Evolutionary conservation across 2,797 vertebrate species (phyloP).

Genomic region (Philypnodon macrostomus): DNA sequence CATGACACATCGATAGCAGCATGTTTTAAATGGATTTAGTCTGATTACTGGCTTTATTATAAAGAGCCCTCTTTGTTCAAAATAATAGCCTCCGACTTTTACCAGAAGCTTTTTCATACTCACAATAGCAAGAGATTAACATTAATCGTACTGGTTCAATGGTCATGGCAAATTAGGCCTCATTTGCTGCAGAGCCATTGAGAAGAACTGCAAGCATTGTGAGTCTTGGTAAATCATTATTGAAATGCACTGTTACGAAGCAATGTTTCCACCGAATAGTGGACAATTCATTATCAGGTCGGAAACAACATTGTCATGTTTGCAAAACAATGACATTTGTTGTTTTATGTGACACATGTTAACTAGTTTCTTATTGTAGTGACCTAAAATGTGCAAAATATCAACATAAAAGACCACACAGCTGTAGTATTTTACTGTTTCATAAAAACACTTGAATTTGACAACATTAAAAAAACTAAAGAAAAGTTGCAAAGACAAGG

Average conservation of each 20-base stretch:
- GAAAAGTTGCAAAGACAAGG: too few species aligned
- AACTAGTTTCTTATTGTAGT: too few species aligned
- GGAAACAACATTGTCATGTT: conserved; percentile 16
- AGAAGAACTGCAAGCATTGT: conserved; percentile 41
- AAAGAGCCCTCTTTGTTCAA: conserved; percentile 26
- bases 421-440: too few species aligned
- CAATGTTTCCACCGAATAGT: conserved; percentile 36
- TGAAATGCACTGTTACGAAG: conserved; percentile 33
- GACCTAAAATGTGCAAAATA: too few species aligned
- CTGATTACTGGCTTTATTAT: conserved; percentile 10
- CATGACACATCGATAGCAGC: not conserved
- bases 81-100: conserved; percentile 41
- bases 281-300: conserved; percentile 10
- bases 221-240: conserved; percentile 42
- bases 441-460: too few species aligned
- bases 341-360: too few species aligned
- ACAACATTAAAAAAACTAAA: too few species aligned
- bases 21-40: conserved; percentile 9
- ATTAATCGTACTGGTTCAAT: conserved; percentile 47
- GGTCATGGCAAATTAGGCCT: conserved; percentile 50
- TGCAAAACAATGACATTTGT: not conserved
- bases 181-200: conserved; percentile 56
- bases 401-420: too few species aligned
- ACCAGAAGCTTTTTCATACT: conserved; percentile 43
- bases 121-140: conserved; percentile 50